Evolutionary conservation across 2,113 vertebrate species (phyloP), one percentile per base, ranked within the genome.

Genomic region (Hemicordylus capensis): DNA sequence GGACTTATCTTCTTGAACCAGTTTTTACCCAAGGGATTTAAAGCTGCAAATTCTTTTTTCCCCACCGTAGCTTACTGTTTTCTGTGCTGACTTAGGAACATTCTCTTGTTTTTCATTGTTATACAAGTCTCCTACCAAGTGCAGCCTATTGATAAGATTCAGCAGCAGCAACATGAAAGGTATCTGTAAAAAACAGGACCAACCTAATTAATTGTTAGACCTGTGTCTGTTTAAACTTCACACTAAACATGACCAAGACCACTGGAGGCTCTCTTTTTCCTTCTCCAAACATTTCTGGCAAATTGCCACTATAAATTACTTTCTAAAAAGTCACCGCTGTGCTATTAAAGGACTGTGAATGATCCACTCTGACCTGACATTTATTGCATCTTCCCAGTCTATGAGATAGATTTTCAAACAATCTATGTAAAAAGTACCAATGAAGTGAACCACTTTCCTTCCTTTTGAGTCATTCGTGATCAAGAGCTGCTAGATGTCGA

Each of bases 71-170:
- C n/a, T n/a, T n/a, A n/a, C n/a, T n/a, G n/a, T n/a, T n/a, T n/a
- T 72, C 58, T 63, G 51, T 80, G 76, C 66, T 78, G 89, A 51
- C 37, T 22, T 28, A 87, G 72, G 26, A 44, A 89, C 44, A 58
- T 48, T 89, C 34, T 76, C 76, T 81, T 67, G 61, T 84, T 87
- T 86, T 88, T 84, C 87, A 67, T 46, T 88, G 66, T 76, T 64
- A 37, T 1, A 80, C 48, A 74, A 61, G 70, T 61, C 54, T 61
- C n/a, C 46, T 15, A 67, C 80, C 61, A 84, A 90, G 63, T 86
- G 90, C 39, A 86, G 87, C 14, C 31, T 26, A 44, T 58, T 74
- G 89, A 92, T 94, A 92, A 90, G 75, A 84, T 86, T 83, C 85
- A 39, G 54, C 31, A 44, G 42, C 76, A 80, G 26, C 82, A 66